Evolutionary conservation across 2,113 vertebrate species (phyloP).

Genomic region (Bos javanicus): DNA sequence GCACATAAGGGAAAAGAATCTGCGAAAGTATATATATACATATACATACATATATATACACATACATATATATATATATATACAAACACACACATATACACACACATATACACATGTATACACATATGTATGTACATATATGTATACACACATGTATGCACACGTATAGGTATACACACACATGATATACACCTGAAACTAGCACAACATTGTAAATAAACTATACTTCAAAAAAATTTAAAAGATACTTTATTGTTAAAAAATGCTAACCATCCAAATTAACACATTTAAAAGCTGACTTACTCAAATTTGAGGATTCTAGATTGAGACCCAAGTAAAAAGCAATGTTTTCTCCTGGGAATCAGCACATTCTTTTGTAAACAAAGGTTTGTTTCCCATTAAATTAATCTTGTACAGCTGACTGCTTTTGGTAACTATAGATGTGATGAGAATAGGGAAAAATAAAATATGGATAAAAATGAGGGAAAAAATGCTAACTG

Average conservation of each 20-base stretch:
- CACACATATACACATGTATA: background rate
- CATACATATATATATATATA: rapidly evolving
- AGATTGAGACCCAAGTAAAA: background rate
- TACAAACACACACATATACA: background rate
- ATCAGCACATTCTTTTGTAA: background rate
- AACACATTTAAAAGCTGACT: background rate
- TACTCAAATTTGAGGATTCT: background rate
- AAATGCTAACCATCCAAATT: background rate
- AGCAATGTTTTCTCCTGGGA: background rate
- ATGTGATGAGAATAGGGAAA: background rate
- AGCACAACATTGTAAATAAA: background rate
- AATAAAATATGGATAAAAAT: background rate
- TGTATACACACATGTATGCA: background rate
- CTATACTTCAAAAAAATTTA: background rate
- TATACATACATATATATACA: rapidly evolving
- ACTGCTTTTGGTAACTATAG: background rate
- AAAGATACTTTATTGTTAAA: background rate
- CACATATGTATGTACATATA: background rate
- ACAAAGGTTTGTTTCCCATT: background rate
- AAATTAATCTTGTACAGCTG: background rate
- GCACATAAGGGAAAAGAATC: background rate
- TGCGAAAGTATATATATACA: background rate
- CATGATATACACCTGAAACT: background rate
- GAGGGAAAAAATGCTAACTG: background rate
- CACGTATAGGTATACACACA: background rate